Base-by-base conservation (phyloP, 2,888 invertebrate genomes). In the Cheilosia variabilis region DNA sequence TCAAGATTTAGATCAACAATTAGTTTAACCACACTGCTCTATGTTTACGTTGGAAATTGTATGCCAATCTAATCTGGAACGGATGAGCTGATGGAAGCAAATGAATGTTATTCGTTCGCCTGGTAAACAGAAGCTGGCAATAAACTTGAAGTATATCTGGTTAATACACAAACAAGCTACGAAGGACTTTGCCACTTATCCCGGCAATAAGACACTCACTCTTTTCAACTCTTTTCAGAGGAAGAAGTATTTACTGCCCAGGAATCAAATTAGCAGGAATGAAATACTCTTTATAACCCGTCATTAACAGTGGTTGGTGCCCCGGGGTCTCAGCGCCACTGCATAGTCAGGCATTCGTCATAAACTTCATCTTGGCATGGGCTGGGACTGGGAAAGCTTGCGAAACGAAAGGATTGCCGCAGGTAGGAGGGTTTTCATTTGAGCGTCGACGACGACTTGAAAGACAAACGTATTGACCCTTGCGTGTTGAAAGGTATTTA, bases 1-100 rank as follows among this genome's bases (percentile, higher is more conserved):
- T 55, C 65, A 69, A 80, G 84, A 84, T 84, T 75, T 75, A 80
- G 80, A 84, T 80, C 84, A 69, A 71, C 79, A 84, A 84, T 84
- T 84, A 75, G 79, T 63, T 47, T 73, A 79, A 84, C 83, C 68
- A 73, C 63, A 58, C 75, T 24, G 9, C 17, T 47, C 3, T 55
- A 19, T 84, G 80, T 84, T 84, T 84, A 73, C 75, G 10, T 65
- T 63, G 60, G 19, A 80, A 71, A 80, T 80, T 71, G 58, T 65
- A 53, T 60, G 68, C 69, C 69, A 80, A 71, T 84, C 69, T 66
- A 52, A 75, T 47, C 53, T 58, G 47, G 65, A 80, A 84, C 80
- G 69, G 84, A 69, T 80, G 80, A 80, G 69, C 47, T 84, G 84
- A 80, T 71, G 69, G 69, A 66, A 66, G 80, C 80, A 75, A 69